Evolutionary conservation across 2,888 invertebrate genomes (phyloP), one percentile per base, ranked within the genome.

Genomic region (Noctua janthina): DNA sequence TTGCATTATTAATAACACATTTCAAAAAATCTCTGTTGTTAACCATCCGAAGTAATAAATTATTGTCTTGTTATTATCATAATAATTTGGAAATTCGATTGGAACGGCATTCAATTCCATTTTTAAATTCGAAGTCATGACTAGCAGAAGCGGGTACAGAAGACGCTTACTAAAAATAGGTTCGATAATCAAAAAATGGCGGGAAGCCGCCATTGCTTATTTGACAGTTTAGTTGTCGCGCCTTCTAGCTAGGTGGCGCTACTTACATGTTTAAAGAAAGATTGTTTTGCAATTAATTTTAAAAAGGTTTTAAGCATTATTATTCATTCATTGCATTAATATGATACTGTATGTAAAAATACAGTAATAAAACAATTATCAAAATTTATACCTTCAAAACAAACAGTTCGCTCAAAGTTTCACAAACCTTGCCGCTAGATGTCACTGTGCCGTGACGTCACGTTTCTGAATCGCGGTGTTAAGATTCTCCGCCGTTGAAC

Each of bases 391-490:
- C n/a, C n/a, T n/a, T n/a, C n/a, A n/a, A n/a, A n/a, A n/a, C n/a
- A n/a, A n/a, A n/a, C n/a, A n/a, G n/a, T n/a, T n/a, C 6, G 11
- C 10, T 39, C 2, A 46, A 2, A 66, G 72, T 66, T 79, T 76
- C 11, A 0, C 1, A 11, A 54, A 70, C 13, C 8, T 74, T 23
- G 4, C 70, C 78, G 72, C 78, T 23, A 86, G 85, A 85, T 86
- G 88, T 77, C 85, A 67, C 76, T 81, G 17, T 85, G 75, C 82
- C 1, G 98, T 98, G 92, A 96, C 76, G 71, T 78, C 86, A 74
- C 69, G 35, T 81, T 86, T 76, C 70, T 86, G 84, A 87, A 84
- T 78, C 67, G 74, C 84, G 87, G 87, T 84, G 87, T 87, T 72
- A 69, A 84, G 84, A 88, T 74, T 78, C 73, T 81, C 86, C 72